A percentile compares a stretch with the other conserved stretches of the same genome.
These are phyloP conservation scores for Gambelia wislizenii DNA, from an alignment of 2,797 vertebrate genomes.

Conservation along the genomic window DNA sequence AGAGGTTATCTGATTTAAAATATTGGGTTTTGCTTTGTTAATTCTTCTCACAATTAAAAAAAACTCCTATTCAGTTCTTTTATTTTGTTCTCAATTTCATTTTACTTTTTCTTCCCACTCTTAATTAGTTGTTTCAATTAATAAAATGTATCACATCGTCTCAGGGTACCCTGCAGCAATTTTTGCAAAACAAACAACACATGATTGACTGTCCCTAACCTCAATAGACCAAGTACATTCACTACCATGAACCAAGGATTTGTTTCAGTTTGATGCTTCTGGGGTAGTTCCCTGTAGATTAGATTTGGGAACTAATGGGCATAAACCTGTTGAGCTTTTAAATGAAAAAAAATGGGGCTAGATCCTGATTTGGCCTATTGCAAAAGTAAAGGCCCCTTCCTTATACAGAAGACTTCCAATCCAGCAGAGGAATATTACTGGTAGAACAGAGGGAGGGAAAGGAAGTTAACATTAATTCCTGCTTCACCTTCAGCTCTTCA, in stretches of 20 bases:
- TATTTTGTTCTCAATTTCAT: not conserved
- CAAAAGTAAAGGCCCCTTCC: too few relatives aligned
- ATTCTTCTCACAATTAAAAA: not conserved
- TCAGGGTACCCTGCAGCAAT: not conserved
- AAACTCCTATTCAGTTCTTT: not conserved
- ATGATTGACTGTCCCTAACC: not conserved
- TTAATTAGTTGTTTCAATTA: not conserved
- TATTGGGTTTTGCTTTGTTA: not conserved
- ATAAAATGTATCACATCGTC: not conserved
- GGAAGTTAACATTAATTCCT: too few relatives aligned
- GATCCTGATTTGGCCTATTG: not conserved
- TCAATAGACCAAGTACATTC: not conserved
- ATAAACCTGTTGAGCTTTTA: not conserved
- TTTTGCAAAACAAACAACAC: conserved; percentile 9
- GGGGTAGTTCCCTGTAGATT: not conserved
- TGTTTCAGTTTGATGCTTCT: not conserved
- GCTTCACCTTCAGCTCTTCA: too few relatives aligned
- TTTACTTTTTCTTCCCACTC: not conserved
- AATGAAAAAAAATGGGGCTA: not conserved
- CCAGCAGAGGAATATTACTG: too few relatives aligned
- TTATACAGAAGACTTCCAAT: too few relatives aligned
- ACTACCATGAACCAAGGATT: not conserved
- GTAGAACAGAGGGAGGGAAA: too few relatives aligned
- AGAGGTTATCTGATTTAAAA: not conserved
- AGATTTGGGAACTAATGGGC: not conserved